Evolutionary conservation across 2,797 vertebrate genomes (phyloP), one percentile per base, ranked within the genome.

Genomic region (Periparus ater): DNA sequence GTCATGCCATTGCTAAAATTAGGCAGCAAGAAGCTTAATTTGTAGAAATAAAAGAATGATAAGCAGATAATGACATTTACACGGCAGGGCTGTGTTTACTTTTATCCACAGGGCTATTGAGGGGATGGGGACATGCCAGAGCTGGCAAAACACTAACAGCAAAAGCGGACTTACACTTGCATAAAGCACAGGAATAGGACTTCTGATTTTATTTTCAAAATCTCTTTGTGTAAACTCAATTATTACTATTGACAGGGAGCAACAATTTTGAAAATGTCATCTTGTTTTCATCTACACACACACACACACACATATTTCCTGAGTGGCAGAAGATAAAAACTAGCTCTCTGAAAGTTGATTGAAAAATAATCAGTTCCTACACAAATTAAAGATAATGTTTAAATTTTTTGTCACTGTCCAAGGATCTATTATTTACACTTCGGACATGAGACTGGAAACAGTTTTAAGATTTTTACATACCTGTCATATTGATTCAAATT

Each of bases 231-330:
- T 54, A 78, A 85, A 58, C 30, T 85, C 40, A 68, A 36, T 86
- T 62, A 19, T 50, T 82, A 16, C 36, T 73, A 30, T 21, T 13
- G 27, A 54, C 13, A 55, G 25, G 34, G 54, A 74, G 9, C 42
- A 78, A 76, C 23, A 86, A 70, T 95, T 97, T 94, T 92, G 60
- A 95, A 95, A 89, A 55, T 44, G 62, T 85, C 71, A 68, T 85
- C 47, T 85, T 88, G 88, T 83, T 93, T 95, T 96, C 51, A 70
- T 74, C 80, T 61, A 40, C n/a, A 79, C 5, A 70, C 14, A 73
- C n/a, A 73, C n/a, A 79, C 4, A 66, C 16, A 73, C 38, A 74
- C 1, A 0, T 34, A 55, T 61, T 83, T 82, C 55, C n/a, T 62
- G 34, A 82, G 17, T 44, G 42, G 44, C 26, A 70, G 73, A 85